Evolutionary conservation across 1,140 invertebrate genomes (phyloP).

Genomic region (Stegodyphus dumicola): DNA sequence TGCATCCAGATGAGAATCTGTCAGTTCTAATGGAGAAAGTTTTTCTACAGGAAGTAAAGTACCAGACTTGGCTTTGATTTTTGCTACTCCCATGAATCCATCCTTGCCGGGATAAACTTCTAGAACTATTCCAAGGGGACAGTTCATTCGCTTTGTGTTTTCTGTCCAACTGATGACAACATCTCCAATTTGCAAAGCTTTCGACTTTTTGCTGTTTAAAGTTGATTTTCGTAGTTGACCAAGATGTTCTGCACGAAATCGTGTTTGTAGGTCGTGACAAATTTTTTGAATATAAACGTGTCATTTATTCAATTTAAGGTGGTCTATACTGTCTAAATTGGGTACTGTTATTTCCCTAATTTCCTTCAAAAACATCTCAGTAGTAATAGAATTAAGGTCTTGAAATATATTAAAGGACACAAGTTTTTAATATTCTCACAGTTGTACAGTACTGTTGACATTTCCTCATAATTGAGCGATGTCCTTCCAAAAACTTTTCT

Average conservation of each 20-base stretch:
- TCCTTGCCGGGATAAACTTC: neutral
- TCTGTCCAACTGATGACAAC: neutral
- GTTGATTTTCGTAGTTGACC: neutral
- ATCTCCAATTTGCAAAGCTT: neutral
- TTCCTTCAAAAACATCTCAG: slow-evolving; percentile 57
- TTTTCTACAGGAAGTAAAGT: neutral
- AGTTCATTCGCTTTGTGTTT: neutral
- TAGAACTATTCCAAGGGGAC: neutral
- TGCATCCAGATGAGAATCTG: neutral
- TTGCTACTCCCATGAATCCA: neutral
- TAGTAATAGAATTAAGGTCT: slow-evolving; percentile 57
- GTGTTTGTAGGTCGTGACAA: neutral
- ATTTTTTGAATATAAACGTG: neutral
- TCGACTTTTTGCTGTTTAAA: neutral
- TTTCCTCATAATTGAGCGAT: slow-evolving; percentile 10
- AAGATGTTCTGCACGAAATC: slow-evolving; percentile 4
- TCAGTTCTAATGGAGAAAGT: neutral
- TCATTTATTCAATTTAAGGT: neutral
- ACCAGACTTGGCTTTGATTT: neutral
- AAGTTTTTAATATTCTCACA: neutral
- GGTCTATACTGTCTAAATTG: neutral
- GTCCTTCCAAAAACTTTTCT: slow-evolving; percentile 9
- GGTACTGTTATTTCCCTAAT: neutral
- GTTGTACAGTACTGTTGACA: neutral
- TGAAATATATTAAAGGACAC: slow-evolving; percentile 25